Evolutionary conservation across 1,140 invertebrate genomes (phyloP), one percentile per base, ranked within the genome.

Genomic region (Cheumatopsyche charites): DNA sequence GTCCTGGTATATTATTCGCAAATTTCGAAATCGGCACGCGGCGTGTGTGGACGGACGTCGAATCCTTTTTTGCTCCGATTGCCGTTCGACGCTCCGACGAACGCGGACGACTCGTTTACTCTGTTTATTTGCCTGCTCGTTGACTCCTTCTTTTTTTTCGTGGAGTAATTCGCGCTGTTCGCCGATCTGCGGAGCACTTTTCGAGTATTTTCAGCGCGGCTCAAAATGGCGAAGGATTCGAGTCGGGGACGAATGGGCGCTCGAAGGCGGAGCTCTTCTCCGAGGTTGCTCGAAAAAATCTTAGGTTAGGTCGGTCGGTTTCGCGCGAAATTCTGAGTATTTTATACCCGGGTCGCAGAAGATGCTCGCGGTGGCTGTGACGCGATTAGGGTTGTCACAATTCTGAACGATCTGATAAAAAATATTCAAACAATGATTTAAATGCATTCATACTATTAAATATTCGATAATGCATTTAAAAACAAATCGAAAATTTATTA

Each of bases 291-390:
- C 66, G 52, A 67, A 72, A 63, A 68, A 72, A 67, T 69, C 65
- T 68, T 62, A 73, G 68, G 68, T 70, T 73, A 73, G 68, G 72
- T 73, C 61, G 19, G 70, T 66, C 67, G 42, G 63, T 75, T 76
- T 76, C 75, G 75, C 75, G 75, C 75, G 72, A 73, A 73, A 71
- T 73, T 73, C 71, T 61, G 55, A 76, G 69, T 69, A 73, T 72
- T 73, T 71, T 69, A 62, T 71, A 76, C 55, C 62, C 71, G 75
- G 75, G 66, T 45, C 47, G 47, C 66, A 76, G 68, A 47, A 73
- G 61, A 6, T 23, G 3, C 1, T 25, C 25, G 12, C 19, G 70
- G n/a, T 61, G 26, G n/a, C 0, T 19, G 23, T 29, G 68, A 17
- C 21, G 55, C 1, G 23, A 15, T 62, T 12, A 36, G 29, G 29